Conservation (phyloP, 2,113 vertebrate species). For the Cynocephalus volans region DNA sequence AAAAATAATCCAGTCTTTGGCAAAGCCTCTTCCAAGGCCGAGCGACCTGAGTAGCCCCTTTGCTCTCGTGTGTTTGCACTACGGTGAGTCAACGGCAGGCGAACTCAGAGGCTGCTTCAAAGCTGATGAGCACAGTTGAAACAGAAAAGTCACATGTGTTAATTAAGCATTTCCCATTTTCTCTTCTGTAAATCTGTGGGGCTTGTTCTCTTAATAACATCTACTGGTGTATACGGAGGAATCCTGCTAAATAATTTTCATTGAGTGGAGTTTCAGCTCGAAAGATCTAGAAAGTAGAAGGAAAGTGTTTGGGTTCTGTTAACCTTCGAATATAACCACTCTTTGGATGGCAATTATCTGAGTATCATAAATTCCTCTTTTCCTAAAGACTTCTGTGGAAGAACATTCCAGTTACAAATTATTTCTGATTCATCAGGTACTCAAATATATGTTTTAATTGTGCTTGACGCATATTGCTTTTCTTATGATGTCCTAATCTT, state of each 20-base stretch:
- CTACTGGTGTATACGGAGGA: neutral
- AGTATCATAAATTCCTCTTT: neutral
- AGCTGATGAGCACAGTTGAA: conserved; percentile 18
- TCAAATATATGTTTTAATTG: neutral
- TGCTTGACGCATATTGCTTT: neutral
- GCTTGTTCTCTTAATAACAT: conserved; percentile 21
- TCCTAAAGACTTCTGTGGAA: neutral
- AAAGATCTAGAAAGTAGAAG: conserved; percentile 13
- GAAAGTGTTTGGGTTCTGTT: neutral
- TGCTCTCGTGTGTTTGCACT: neutral
- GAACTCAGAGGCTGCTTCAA: conserved; percentile 55
- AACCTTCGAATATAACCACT: neutral
- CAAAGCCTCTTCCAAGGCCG: neutral
- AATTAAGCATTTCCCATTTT: conserved; percentile 26
- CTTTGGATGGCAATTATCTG: neutral
- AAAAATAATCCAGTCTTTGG: conserved; percentile 82
- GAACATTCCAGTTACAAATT: neutral
- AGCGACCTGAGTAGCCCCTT: conserved; percentile 65
- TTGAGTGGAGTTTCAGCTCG: neutral
- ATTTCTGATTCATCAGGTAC: neutral
- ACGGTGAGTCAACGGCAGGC: neutral
- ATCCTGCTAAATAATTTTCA: conserved; percentile 20
- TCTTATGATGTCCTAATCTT: neutral
- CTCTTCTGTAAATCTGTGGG: neutral
- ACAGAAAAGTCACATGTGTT: conserved; percentile 57